A percentile compares a stretch with the other conserved stretches of the same genome.
These are phyloP conservation scores for Dilophus febrilis DNA, from an alignment of 2,888 invertebrate species.

Conservation along the genomic window DNA sequence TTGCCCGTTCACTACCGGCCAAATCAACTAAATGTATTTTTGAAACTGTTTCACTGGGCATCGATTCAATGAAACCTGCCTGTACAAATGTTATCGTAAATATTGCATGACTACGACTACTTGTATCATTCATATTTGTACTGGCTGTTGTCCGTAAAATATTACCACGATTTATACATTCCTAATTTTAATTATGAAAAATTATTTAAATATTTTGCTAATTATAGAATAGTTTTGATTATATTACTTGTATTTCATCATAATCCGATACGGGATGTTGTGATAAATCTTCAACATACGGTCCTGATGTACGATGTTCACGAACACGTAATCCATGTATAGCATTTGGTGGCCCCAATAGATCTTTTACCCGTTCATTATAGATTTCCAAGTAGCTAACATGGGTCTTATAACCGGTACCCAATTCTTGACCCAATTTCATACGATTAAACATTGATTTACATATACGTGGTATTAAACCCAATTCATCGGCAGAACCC, in stretches of 20 bases:
- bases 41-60: conserved; percentile 78
- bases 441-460: conserved; percentile 67
- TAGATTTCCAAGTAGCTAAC: conserved; percentile 78
- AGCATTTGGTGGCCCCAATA: conserved; percentile 39
- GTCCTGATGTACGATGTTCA: conserved; percentile 64
- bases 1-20: conserved; percentile 78
- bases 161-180: conserved; percentile 65
- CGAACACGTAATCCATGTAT: conserved; percentile 57
- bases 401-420: conserved; percentile 69
- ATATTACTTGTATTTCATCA: conserved; percentile 60
- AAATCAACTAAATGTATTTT: conserved; percentile 81
- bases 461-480: conserved; percentile 73
- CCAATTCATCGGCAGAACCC: conserved; percentile 62
- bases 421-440: conserved; percentile 62
- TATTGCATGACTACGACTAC: conserved; percentile 80
- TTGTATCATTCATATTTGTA: conserved; percentile 85
- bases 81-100: conserved; percentile 82
- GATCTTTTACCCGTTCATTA: conserved; percentile 64
- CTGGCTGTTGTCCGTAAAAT: conserved; percentile 70
- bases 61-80: conserved; percentile 69
- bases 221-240: conserved; percentile 1
- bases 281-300: conserved; percentile 74
- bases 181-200: conserved; percentile 31
- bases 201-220: neutral
- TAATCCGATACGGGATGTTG: conserved; percentile 75